Conservation (phyloP, 2,888 invertebrate genomes). For the Orthonychiurus folsomi region DNA sequence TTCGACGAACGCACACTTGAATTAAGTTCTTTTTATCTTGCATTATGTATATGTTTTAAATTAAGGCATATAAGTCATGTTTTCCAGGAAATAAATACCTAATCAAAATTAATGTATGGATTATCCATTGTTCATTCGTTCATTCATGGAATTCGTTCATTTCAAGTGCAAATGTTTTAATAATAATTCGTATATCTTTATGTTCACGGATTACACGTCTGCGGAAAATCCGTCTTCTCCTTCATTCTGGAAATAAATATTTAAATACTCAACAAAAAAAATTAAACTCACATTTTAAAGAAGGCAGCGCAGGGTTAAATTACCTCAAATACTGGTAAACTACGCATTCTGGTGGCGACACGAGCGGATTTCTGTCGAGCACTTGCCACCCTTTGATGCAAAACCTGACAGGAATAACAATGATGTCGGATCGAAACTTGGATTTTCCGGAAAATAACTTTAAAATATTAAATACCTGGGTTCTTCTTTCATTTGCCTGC, state of each 20-base stretch:
- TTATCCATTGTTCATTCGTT: too few relatives aligned
- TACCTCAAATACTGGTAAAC: not conserved
- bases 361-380: slow-evolving; percentile 38
- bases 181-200: too few relatives aligned
- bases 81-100: too few relatives aligned
- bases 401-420: slow-evolving; percentile 22
- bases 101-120: too few relatives aligned
- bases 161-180: too few relatives aligned
- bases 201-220: too few relatives aligned
- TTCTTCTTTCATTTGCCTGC: slow-evolving; percentile 37
- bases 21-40: too few relatives aligned
- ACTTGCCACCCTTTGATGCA: slow-evolving; percentile 38
- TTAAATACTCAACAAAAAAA: not conserved
- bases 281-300: not conserved
- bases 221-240: not conserved
- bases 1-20: too few relatives aligned
- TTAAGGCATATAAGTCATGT: too few relatives aligned
- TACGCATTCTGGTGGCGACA: slow-evolving; percentile 6
- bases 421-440: not conserved
- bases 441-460: not conserved
- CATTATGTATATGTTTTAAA: too few relatives aligned
- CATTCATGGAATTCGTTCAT: too few relatives aligned
- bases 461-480: slow-evolving; percentile 26
- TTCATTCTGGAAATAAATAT: not conserved
- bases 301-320: too few relatives aligned